These are phyloP conservation scores for Emydoidea blandingii DNA, from an alignment of 2,797 vertebrate genomes.

Conservation along the genomic window DNA sequence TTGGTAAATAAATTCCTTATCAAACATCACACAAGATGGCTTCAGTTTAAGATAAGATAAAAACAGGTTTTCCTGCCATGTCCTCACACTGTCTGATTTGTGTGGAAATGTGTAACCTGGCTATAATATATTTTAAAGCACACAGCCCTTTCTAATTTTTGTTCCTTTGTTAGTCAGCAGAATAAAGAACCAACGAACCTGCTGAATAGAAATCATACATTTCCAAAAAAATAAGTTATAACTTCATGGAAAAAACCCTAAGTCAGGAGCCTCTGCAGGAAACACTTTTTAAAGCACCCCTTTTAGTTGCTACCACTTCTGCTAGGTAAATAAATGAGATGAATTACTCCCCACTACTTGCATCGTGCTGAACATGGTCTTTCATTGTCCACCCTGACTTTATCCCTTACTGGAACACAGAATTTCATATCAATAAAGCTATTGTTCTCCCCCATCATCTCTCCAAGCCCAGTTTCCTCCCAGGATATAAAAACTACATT, in stretches of 20 bases:
- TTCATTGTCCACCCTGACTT: background rate
- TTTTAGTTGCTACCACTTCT: background rate
- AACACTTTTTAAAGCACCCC: background rate
- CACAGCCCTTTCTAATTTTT: background rate
- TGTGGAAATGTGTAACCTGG: background rate
- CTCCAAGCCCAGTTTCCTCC: background rate
- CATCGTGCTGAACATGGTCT: background rate
- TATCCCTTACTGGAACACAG: background rate
- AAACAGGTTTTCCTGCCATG: background rate
- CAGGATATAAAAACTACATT: conserved; percentile 4
- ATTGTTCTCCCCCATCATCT: background rate
- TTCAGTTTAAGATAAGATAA: conserved; percentile 26
- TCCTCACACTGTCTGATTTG: background rate
- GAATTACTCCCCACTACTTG: background rate
- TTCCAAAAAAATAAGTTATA: background rate
- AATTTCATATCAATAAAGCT: background rate
- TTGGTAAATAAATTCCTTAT: conserved; percentile 32
- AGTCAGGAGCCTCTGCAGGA: background rate
- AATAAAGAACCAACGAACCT: background rate
- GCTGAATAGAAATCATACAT: background rate
- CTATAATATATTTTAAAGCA: conserved; percentile 6
- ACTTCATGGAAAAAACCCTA: background rate
- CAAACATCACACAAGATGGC: background rate
- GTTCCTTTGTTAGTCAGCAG: background rate
- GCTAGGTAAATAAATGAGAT: background rate